Evolutionary conservation across 2,113 vertebrate species (phyloP).

Genomic region (Aplodontia rufa): DNA sequence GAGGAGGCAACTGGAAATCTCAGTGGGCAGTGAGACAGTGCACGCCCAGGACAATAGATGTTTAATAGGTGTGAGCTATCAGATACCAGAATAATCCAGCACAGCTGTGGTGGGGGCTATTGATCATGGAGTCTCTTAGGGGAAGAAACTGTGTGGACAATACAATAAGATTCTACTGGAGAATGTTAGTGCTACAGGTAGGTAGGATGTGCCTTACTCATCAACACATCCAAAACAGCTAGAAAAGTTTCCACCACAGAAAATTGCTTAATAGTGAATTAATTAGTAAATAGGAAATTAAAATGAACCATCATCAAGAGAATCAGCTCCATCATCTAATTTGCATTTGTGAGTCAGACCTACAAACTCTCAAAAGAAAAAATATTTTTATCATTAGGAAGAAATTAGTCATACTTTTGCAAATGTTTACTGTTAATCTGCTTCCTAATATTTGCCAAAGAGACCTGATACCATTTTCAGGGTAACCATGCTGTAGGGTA

Average conservation of each 20-base stretch:
- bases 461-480: not conserved
- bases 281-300: not conserved
- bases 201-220: not conserved
- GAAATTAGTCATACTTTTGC: not conserved
- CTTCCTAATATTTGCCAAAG: not conserved
- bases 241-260: not conserved
- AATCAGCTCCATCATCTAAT: not conserved
- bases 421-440: not conserved
- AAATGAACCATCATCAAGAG: not conserved
- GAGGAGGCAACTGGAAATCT: not conserved
- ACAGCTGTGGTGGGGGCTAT: not conserved
- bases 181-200: not conserved
- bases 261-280: not conserved
- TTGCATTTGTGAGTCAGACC: not conserved
- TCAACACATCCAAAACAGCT: not conserved
- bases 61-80: not conserved
- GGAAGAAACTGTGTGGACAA: not conserved
- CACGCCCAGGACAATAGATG: not conserved
- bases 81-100: not conserved
- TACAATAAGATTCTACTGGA: not conserved
- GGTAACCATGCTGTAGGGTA: not conserved
- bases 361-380: not conserved
- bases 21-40: not conserved
- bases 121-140: not conserved
- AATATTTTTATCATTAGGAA: not conserved